phyloP scores from a whole-genome alignment of 2,888 invertebrate species.

The Campoplex capitator region DNA sequence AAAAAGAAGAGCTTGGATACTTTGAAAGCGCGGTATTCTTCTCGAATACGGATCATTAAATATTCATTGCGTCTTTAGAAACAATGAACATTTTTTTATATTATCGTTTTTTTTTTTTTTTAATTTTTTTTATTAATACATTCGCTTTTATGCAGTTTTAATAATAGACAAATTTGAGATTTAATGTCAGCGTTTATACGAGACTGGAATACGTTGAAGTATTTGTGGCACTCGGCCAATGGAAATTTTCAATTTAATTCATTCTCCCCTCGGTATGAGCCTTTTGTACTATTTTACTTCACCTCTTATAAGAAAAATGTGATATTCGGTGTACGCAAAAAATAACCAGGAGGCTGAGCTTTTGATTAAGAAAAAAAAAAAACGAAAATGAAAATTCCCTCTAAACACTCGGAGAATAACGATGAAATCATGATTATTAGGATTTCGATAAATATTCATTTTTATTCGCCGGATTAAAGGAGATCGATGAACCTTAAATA shows the following conservation, averaged over 20 bases:
- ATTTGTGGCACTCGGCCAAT: conserved; percentile 11
- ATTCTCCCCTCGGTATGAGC: neutral
- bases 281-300: neutral
- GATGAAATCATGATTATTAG: neutral
- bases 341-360: neutral
- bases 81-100: neutral
- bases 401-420: neutral
- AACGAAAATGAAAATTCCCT: neutral
- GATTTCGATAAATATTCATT: neutral
- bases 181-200: neutral
- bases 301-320: neutral
- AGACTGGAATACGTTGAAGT: conserved; percentile 2
- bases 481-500: neutral
- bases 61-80: neutral
- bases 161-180: conserved; percentile 2
- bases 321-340: neutral
- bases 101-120: neutral
- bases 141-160: neutral
- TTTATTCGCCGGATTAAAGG: neutral
- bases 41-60: neutral
- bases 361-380: neutral
- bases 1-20: neutral
- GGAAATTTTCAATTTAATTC: conserved; percentile 24
- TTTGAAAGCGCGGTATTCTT: neutral
- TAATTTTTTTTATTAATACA: neutral